Conservation (phyloP, 2,113 vertebrate species). For the Capreolus pygargus region DNA sequence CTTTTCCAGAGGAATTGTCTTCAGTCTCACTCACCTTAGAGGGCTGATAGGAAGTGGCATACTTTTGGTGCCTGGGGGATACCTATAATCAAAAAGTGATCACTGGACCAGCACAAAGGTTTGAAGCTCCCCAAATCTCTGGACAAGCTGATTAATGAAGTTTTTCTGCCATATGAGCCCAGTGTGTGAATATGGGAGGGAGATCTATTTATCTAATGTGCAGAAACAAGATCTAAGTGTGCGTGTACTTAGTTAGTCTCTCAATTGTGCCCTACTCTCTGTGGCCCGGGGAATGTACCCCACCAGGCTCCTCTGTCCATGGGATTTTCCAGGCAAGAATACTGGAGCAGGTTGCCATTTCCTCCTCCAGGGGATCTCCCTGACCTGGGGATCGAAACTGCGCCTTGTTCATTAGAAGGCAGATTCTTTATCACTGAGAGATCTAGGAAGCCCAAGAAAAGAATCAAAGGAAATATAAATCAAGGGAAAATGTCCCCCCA, state of each 20-base stretch:
- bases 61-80: neutral
- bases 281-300: accelerated
- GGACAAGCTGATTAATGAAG: neutral
- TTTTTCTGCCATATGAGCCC: neutral
- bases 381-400: neutral
- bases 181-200: neutral
- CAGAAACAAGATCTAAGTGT: neutral
- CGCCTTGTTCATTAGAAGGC: neutral
- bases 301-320: neutral
- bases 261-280: accelerated
- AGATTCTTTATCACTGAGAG: neutral
- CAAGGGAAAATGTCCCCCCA: neutral
- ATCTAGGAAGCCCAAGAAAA: neutral
- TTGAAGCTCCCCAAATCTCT: neutral
- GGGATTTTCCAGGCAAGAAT: neutral
- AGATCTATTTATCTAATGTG: neutral
- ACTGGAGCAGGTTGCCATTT: neutral
- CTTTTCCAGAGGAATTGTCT: neutral
- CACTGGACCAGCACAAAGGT: neutral
- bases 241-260: neutral
- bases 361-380: neutral
- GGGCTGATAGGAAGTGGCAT: neutral
- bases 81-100: neutral
- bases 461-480: neutral
- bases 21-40: neutral